A percentile compares a stretch with the other conserved stretches of the same genome.
Conservation (phyloP, 92 coral and sea anemone genomes). For the Phenganax marumi region DNA sequence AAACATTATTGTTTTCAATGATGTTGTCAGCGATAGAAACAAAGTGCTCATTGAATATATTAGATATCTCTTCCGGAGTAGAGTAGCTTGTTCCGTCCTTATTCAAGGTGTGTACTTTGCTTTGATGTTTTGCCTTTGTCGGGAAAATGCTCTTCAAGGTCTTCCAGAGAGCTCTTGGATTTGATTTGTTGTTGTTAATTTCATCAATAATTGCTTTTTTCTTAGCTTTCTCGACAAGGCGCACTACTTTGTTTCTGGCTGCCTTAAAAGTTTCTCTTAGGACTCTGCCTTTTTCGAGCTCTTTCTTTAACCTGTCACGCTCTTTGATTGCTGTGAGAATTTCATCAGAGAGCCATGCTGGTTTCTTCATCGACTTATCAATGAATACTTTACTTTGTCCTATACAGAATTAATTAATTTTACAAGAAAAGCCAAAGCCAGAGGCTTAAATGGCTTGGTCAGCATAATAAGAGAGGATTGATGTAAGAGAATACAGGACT, state of each 20-base stretch:
- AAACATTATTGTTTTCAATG: conserved; percentile 30
- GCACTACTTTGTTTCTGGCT: conserved; percentile 53
- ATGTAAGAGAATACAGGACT: no score
- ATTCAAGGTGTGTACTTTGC: conserved; percentile 13
- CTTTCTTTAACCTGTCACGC: conserved; percentile 48
- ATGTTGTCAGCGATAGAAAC: conserved; percentile 51
- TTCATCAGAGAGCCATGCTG: conserved; percentile 46
- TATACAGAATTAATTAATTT: no score
- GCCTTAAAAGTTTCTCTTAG: conserved; percentile 45
- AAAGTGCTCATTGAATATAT: conserved; percentile 48
- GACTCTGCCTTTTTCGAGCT: conserved; percentile 46
- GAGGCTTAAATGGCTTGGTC: no score
- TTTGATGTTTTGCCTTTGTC: conserved; percentile 26
- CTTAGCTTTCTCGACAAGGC: conserved; percentile 53
- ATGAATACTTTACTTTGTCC: no score
- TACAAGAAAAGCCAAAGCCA: no score
- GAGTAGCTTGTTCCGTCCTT: conserved; percentile 43
- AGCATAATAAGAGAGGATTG: no score
- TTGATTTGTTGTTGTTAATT: conserved; percentile 49
- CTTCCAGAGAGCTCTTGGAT: conserved; percentile 48
- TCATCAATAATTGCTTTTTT: conserved; percentile 47
- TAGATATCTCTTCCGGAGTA: conserved; percentile 48
- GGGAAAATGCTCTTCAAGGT: conserved; percentile 55
- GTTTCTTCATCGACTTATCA: conserved; percentile 45
- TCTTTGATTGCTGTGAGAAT: conserved; percentile 45